Percentiles rank a stretch among this genome's conserved stretches.
phyloP scores from a whole-genome alignment of 1,140 invertebrate species.

The Heliconius melpomene region DNA sequence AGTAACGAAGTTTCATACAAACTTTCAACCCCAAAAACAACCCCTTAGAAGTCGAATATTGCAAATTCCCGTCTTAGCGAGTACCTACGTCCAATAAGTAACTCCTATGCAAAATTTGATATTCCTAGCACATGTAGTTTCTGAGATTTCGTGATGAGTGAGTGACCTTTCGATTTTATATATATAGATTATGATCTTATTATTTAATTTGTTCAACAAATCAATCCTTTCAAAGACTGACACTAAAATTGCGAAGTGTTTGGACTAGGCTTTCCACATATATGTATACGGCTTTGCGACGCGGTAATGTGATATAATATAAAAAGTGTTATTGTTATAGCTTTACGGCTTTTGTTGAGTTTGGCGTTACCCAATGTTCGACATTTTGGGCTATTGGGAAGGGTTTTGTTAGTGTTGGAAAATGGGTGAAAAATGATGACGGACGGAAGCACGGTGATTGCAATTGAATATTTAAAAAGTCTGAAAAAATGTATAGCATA shows the following conservation, averaged over 20 bases:
- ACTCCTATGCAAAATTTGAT: no score
- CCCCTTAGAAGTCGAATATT: no score
- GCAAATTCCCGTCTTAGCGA: no score
- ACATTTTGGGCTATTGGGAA: constrained; percentile 11
- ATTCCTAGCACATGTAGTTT: no score
- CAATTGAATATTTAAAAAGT: background rate
- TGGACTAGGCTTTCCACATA: background rate
- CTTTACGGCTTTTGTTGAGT: constrained; percentile 36
- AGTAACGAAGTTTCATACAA: no score
- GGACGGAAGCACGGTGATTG: background rate
- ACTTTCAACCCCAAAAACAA: no score
- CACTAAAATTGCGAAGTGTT: background rate
- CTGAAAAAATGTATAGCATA: no score
- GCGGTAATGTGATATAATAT: constrained; percentile 36
- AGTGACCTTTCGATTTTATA: no score
- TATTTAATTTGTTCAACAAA: background rate
- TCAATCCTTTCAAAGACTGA: background rate
- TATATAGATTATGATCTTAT: no score
- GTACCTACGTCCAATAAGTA: no score
- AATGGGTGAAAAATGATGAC: background rate
- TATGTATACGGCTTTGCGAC: constrained; percentile 32
- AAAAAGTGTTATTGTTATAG: constrained; percentile 30
- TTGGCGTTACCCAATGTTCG: constrained; percentile 25
- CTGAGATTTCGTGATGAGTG: no score
- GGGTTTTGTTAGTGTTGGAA: constrained; percentile 17